Conservation (phyloP, 2,888 invertebrate species). For the Alcis repandata region DNA sequence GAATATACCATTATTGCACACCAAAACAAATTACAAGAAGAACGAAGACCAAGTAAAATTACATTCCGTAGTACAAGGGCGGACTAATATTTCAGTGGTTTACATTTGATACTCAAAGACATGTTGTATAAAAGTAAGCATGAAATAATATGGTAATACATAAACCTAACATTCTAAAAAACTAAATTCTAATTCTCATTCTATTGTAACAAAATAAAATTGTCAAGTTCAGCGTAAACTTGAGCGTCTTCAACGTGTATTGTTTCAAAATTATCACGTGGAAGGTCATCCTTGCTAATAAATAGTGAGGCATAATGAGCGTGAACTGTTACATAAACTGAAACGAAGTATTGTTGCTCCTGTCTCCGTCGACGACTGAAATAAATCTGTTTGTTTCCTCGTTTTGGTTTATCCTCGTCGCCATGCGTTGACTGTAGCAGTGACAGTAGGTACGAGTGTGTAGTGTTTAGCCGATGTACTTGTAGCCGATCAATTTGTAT, state of each 20-base stretch:
- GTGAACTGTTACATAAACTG: conserved; percentile 32
- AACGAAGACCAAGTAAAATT: too few relatives aligned
- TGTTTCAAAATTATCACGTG: conserved; percentile 20
- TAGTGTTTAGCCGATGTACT: background rate
- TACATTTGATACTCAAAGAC: too few relatives aligned
- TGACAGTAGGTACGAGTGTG: background rate
- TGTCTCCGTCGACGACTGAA: conserved; percentile 42
- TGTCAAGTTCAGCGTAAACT: background rate
- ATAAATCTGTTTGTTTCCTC: conserved; percentile 57
- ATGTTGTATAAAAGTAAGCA: too few relatives aligned
- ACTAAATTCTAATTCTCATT: too few relatives aligned
- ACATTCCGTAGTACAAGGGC: too few relatives aligned
- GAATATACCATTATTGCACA: too few relatives aligned
- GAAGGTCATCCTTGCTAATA: conserved; percentile 28
- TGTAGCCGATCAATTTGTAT: conserved; percentile 11
- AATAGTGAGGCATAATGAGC: conserved; percentile 22
- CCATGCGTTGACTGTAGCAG: conserved; percentile 8
- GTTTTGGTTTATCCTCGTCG: conserved; percentile 58
- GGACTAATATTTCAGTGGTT: too few relatives aligned
- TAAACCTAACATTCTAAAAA: too few relatives aligned
- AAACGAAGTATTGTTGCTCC: conserved; percentile 44
- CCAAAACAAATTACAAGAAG: too few relatives aligned
- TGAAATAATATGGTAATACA: too few relatives aligned
- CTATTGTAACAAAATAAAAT: too few relatives aligned
- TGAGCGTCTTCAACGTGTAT: conserved; percentile 8